Percentiles rank a stretch among this genome's conserved stretches.
Conservation (phyloP, 2,797 vertebrate species). For the Pempheris klunzingeri region DNA sequence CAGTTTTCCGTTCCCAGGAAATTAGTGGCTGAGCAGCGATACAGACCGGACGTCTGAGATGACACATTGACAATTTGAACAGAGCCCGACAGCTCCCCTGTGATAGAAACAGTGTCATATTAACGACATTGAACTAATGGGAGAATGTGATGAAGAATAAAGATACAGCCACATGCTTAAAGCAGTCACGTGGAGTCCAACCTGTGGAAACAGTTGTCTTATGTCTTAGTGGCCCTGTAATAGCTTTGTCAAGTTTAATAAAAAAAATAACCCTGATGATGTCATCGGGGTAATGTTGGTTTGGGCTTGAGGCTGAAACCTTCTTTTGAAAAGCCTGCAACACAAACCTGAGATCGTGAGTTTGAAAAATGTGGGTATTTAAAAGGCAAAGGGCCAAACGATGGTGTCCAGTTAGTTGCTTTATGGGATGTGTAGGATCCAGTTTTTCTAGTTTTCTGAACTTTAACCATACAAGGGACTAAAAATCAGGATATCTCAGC, state of each 20-base stretch:
- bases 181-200: too few relatives aligned
- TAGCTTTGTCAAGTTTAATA: not conserved
- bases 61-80: constrained; percentile 85
- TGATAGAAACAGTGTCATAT: not conserved
- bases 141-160: not conserved
- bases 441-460: not conserved
- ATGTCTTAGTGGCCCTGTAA: not conserved
- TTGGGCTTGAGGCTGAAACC: not conserved
- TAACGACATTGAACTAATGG: not conserved
- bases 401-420: not conserved
- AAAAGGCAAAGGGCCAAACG: not conserved
- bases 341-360: not conserved
- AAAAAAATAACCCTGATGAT: not conserved
- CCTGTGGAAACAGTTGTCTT: not conserved
- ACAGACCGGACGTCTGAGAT: constrained; percentile 84
- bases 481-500: not conserved
- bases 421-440: not conserved
- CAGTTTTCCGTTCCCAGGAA: constrained; percentile 85
- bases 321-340: not conserved
- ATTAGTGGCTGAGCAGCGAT: constrained; percentile 87
- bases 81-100: constrained; percentile 76
- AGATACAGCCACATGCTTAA: not conserved
- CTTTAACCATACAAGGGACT: not conserved
- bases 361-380: not conserved
- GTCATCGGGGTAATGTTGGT: not conserved